Evolutionary conservation across 2,113 vertebrate genomes (phyloP).

Genomic region (Rhinoderma darwinii): DNA sequence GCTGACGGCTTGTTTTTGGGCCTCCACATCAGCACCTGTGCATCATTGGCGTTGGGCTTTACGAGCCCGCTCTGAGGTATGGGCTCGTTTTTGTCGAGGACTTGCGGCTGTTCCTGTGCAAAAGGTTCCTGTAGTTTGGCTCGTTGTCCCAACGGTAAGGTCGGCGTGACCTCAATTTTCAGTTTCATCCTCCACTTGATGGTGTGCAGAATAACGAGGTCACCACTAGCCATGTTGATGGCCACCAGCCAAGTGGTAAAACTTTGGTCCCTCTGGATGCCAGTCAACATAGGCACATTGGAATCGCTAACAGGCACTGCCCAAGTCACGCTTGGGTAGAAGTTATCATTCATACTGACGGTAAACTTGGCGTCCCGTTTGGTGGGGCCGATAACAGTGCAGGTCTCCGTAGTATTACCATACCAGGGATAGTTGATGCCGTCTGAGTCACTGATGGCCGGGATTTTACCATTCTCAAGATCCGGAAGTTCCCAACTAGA

Average conservation of each 20-base stretch:
- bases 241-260: constrained; percentile 98
- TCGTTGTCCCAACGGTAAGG: constrained; percentile 84
- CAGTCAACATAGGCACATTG: constrained; percentile 89
- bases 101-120: constrained; percentile 88
- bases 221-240: constrained; percentile 84
- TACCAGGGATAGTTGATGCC: constrained; percentile 99
- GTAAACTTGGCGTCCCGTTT: constrained; percentile 90
- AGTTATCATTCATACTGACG: constrained; percentile 99
- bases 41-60: constrained; percentile 98
- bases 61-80: constrained; percentile 91
- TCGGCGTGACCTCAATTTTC: constrained; percentile 87
- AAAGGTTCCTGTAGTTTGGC: constrained; percentile 85
- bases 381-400: constrained; percentile 90
- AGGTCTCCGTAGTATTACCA: constrained; percentile 95
- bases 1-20: constrained; percentile 84
- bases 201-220: constrained; percentile 89
- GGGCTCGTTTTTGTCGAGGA: constrained; percentile 89
- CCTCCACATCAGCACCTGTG: constrained; percentile 99
- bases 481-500: constrained; percentile 98
- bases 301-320: constrained; percentile 92
- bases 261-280: constrained; percentile 93
- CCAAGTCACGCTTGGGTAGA: constrained; percentile 99
- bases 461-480: constrained; percentile 86
- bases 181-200: constrained; percentile 95
- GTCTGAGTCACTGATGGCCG: constrained; percentile 95